Percentiles rank a stretch among this genome's conserved stretches.
These are phyloP conservation scores for Sitta carolinensis DNA, from an alignment of 2,797 vertebrate species.

Conservation along the genomic window DNA sequence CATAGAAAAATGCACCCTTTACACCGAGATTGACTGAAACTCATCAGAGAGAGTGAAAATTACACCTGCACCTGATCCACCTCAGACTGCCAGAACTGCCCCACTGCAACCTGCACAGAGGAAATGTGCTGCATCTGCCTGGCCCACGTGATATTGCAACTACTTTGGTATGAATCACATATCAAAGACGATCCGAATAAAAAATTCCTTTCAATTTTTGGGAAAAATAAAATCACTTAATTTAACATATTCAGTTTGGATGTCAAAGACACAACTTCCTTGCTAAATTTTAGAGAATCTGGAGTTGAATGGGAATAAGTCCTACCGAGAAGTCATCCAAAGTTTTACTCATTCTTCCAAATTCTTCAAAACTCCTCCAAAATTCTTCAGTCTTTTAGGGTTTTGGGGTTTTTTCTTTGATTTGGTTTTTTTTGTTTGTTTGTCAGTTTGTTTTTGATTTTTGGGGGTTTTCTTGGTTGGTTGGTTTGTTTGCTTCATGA, in stretches of 20 bases:
- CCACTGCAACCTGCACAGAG: background rate
- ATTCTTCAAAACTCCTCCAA: background rate
- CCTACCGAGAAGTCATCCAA: background rate
- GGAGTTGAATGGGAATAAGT: background rate
- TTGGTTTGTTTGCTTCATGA: rapidly evolving
- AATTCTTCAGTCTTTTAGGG: background rate
- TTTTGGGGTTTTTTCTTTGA: background rate
- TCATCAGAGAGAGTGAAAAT: background rate
- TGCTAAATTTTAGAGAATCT: background rate
- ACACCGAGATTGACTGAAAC: background rate
- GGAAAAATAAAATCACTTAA: rapidly evolving
- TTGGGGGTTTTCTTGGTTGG: background rate
- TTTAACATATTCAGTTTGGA: background rate
- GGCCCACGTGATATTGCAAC: background rate
- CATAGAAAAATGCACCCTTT: background rate
- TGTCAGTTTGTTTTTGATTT: background rate
- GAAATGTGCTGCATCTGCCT: background rate
- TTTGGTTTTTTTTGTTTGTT: too few species aligned
- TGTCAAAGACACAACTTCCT: background rate
- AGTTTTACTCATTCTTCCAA: background rate
- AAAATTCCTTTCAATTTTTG: background rate
- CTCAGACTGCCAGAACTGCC: background rate
- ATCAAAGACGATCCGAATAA: background rate
- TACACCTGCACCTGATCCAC: background rate
- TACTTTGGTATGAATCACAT: background rate